These are phyloP conservation scores for Limosa lapponica DNA, from an alignment of 2,797 vertebrate genomes.

Conservation along the genomic window DNA sequence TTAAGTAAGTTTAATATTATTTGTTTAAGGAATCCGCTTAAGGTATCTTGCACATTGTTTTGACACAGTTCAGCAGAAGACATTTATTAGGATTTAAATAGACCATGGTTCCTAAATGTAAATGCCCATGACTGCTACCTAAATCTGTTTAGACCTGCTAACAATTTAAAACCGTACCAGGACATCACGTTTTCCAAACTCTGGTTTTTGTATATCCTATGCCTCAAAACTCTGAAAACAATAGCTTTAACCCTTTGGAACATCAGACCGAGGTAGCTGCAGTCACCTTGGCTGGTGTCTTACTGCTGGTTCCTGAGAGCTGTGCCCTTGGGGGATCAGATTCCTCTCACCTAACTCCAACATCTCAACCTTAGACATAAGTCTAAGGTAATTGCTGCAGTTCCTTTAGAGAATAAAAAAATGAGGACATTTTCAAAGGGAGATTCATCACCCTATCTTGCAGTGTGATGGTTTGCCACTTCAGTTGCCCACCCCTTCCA, in stretches of 20 bases:
- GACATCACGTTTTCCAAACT: background rate
- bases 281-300: rapidly evolving
- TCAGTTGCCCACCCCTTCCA: background rate
- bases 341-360: background rate
- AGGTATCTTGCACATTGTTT: conserved; percentile 67
- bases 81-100: conserved; percentile 71
- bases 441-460: background rate
- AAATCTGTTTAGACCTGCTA: conserved; percentile 70
- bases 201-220: background rate
- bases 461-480: rapidly evolving
- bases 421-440: background rate
- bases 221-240: background rate
- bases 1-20: conserved; percentile 65
- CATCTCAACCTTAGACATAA: background rate
- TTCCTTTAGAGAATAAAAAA: background rate
- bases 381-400: background rate
- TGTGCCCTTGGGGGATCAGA: background rate
- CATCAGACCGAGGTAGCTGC: background rate
- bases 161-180: conserved; percentile 25
- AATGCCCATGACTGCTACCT: conserved; percentile 42
- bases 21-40: conserved; percentile 71
- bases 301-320: background rate
- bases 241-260: background rate
- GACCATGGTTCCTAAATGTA: conserved; percentile 59
- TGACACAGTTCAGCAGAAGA: conserved; percentile 66